Conservation (phyloP, 1,140 invertebrate species). For the Nasonia vitripennis region DNA sequence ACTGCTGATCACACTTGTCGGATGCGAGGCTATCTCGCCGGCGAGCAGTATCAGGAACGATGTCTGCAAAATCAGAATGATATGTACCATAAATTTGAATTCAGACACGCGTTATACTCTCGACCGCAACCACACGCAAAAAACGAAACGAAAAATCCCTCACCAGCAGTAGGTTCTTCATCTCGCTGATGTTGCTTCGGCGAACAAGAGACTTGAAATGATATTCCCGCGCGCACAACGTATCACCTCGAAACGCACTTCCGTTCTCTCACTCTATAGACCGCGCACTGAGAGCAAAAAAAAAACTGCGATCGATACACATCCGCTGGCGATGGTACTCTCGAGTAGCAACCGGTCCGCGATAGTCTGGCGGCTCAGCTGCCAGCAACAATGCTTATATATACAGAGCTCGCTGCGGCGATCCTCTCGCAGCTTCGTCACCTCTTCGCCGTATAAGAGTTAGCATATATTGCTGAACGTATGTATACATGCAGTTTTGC, state of each 20-base stretch:
- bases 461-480: no score
- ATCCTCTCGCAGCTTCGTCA: constrained; percentile 13
- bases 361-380: constrained; percentile 15
- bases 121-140: background rate
- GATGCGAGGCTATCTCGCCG: background rate
- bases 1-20: background rate
- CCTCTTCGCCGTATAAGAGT: background rate
- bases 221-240: background rate
- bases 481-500: background rate
- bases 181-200: background rate
- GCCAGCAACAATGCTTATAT: constrained; percentile 38
- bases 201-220: background rate
- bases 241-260: background rate
- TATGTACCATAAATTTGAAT: no score
- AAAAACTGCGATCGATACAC: constrained; percentile 4
- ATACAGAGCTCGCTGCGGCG: background rate
- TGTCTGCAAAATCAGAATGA: background rate
- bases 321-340: background rate
- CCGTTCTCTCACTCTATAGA: background rate
- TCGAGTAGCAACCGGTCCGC: background rate
- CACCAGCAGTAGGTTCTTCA: background rate
- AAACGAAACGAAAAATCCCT: background rate
- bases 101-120: no score
- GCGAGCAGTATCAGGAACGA: background rate
- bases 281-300: background rate